Evolutionary conservation across 2,113 vertebrate species (phyloP), one percentile per base, ranked within the genome.

Genomic region (Cyphomyrus plagiostoma): DNA sequence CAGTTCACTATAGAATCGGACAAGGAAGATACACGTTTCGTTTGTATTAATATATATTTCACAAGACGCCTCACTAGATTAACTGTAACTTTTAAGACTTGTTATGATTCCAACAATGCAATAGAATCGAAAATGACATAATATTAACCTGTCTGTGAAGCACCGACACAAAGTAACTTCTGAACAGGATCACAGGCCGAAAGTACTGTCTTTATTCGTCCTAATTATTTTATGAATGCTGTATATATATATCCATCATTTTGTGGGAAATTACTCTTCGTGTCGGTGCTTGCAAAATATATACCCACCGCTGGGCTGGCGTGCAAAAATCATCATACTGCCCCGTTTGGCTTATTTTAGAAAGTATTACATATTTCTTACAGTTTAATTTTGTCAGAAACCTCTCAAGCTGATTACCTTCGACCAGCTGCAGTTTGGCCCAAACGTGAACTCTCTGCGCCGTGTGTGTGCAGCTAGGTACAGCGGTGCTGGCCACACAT

Each of bases 331-430:
- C 11, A 56, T 0, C 53, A 56, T 48, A 5, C 88, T 92, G 92
- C 92, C 90, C 92, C 91, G 82, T 87, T 21, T 90, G 84, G 48
- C 23, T 49, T 90, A 50, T 74, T 80, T 77, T 26, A 88, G n/a
- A 62, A 86, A 50, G 88, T 42, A 91, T 0, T 90, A 91, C 30
- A 80, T 80, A 90, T 89, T 92, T 92, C 92, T 92, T 92, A 66
- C 91, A 90, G 93, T 94, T 93, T 92, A 91, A 92, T 90, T 70
- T 93, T 94, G 94, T 93, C 92, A 93, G 94, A 95, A 92, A 88
- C 90, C 4, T 93, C 94, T 94, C 93, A 94, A 92, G 91, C 92
- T 94, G 93, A 94, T 95, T 94, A 94, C 94, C 93, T 90, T 77
- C 52, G 62, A 91, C 42, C 83, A 52, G 83, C 46, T 50, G 53